Evolutionary conservation across 2,797 vertebrate genomes (phyloP).

Genomic region (Onychomys arenicola): DNA sequence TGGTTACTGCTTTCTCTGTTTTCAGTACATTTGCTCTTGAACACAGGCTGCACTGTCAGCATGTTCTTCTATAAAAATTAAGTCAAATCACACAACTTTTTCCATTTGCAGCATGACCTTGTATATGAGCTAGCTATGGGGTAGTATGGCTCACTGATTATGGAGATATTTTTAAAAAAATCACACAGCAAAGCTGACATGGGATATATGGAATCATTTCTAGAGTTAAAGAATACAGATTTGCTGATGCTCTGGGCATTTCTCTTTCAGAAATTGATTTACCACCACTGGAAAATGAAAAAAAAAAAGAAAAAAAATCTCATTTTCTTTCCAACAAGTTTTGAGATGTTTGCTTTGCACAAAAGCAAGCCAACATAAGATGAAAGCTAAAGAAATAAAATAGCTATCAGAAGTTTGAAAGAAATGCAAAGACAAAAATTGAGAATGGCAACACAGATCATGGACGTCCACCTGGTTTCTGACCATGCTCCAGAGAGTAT

Average conservation of each 20-base stretch:
- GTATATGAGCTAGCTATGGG: background rate
- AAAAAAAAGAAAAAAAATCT: background rate
- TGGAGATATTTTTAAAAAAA: background rate
- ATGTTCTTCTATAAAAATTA: background rate
- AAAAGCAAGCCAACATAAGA: background rate
- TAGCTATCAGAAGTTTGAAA: background rate
- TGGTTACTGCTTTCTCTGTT: background rate
- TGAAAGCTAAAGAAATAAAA: background rate
- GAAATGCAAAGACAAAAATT: background rate
- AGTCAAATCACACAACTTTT: background rate
- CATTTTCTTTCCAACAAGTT: conserved; percentile 22
- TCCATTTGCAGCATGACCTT: background rate
- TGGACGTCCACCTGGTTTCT: background rate
- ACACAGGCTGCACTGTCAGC: background rate
- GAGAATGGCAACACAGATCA: background rate
- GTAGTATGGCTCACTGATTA: background rate
- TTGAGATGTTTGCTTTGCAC: background rate
- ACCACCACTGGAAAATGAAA: background rate
- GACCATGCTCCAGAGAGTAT: background rate
- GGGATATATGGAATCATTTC: background rate
- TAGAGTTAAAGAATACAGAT: background rate
- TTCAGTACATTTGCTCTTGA: background rate
- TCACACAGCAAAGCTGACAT: background rate
- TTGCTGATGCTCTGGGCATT: background rate
- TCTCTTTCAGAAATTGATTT: background rate